Percentiles rank a stretch among this genome's conserved stretches.
Evolutionary conservation across 2,888 invertebrate genomes (phyloP).

Genomic region (Orgyia antiqua): DNA sequence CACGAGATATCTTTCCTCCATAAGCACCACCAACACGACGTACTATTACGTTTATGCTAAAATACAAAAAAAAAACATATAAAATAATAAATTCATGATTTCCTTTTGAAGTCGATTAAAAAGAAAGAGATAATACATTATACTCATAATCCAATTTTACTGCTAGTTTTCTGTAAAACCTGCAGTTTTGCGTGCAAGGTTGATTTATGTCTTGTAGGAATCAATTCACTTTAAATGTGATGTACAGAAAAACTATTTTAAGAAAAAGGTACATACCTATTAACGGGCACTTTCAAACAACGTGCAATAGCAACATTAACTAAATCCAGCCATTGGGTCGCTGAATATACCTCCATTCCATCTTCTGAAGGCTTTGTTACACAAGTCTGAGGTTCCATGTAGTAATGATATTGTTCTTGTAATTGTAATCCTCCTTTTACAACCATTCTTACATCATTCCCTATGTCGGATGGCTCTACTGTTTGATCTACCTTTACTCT

Average conservation of each 20-base stretch:
- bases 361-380: conserved; percentile 82
- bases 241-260: too few relatives aligned
- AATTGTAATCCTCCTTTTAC: conserved; percentile 72
- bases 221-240: too few relatives aligned
- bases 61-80: conserved; percentile 5
- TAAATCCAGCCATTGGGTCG: conserved; percentile 80
- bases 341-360: conserved; percentile 80
- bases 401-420: conserved; percentile 83
- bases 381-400: conserved; percentile 84
- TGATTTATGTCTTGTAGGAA: too few relatives aligned
- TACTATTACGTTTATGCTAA: conserved; percentile 80
- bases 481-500: conserved; percentile 19
- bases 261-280: too few relatives aligned
- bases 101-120: too few relatives aligned
- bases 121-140: too few relatives aligned
- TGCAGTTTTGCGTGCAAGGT: too few relatives aligned
- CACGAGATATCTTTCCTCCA: conserved; percentile 84
- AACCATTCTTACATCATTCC: conserved; percentile 53
- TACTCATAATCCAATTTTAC: too few relatives aligned
- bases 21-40: conserved; percentile 69
- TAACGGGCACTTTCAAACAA: conserved; percentile 73
- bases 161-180: too few relatives aligned
- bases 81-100: too few relatives aligned
- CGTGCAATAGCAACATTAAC: conserved; percentile 72
- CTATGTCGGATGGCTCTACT: conserved; percentile 37